Evolutionary conservation across 2,113 vertebrate species (phyloP).

Genomic region (Bos javanicus): DNA sequence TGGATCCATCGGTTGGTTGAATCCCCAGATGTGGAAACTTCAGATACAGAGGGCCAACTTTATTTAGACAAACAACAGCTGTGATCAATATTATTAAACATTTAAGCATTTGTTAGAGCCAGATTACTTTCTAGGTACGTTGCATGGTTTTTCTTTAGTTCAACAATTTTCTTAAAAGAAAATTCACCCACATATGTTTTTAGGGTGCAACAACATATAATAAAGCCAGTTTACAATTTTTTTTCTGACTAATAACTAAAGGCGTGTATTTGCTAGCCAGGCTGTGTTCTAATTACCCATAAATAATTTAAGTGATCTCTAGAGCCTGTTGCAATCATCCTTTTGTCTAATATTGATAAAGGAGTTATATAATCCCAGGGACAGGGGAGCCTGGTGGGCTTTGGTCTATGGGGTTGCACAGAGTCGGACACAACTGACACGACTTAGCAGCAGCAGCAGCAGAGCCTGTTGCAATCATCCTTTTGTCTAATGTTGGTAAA

Average conservation of each 20-base stretch:
- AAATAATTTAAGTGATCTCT: constrained; percentile 21
- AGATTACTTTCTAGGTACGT: not conserved
- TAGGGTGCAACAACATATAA: not conserved
- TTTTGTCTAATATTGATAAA: constrained; percentile 22
- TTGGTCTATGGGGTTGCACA: too few relatives aligned
- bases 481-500: constrained; percentile 23
- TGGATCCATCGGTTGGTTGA: not conserved
- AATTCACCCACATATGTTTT: not conserved
- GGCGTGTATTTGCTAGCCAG: not conserved
- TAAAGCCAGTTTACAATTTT: not conserved
- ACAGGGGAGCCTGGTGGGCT: too few relatives aligned
- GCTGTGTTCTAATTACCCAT: not conserved
- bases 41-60: not conserved
- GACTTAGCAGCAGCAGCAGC: too few relatives aligned
- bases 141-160: constrained; percentile 7
- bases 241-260: not conserved
- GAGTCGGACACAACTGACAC: too few relatives aligned
- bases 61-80: not conserved
- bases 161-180: not conserved
- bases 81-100: not conserved
- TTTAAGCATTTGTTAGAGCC: not conserved
- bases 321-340: not conserved
- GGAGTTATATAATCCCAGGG: not conserved
- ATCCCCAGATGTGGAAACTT: not conserved
- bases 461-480: not conserved